Percentiles rank a stretch among this genome's conserved stretches.
phyloP scores from a whole-genome alignment of 2,888 invertebrate species.

The Zaprionus obscuricornis region DNA sequence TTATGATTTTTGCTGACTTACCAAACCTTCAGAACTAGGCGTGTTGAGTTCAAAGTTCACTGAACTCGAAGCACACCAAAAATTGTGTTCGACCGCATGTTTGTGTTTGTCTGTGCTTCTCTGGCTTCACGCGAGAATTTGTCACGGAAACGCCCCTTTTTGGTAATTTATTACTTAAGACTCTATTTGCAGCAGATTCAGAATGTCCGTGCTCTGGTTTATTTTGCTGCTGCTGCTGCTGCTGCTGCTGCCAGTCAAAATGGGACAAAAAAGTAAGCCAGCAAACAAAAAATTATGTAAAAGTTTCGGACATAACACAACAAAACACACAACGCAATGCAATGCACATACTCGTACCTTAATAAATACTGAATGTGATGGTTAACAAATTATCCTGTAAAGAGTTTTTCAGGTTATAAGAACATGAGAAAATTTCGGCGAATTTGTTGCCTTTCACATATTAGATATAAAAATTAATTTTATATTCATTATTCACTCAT shows the following conservation, averaged over 20 bases:
- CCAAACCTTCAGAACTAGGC: conserved; percentile 17
- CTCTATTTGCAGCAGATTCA: conserved; percentile 50
- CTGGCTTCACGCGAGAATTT: conserved; percentile 45
- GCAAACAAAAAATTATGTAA: conserved; percentile 7
- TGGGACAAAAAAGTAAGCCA: too few relatives aligned
- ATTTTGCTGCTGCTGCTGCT: too few relatives aligned
- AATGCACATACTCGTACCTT: not conserved
- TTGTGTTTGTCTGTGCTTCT: conserved; percentile 11
- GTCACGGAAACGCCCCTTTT: conserved; percentile 60
- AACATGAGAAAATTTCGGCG: too few relatives aligned
- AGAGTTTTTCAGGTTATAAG: too few relatives aligned
- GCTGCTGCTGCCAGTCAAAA: conserved; percentile 12
- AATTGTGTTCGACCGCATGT: not conserved
- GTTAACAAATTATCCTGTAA: conserved; percentile 7
- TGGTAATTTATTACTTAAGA: conserved; percentile 68
- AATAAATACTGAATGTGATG: not conserved
- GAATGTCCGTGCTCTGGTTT: conserved; percentile 2
- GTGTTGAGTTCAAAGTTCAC: conserved; percentile 29
- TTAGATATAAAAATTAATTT: too few relatives aligned
- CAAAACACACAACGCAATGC: too few relatives aligned
- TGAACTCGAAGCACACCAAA: conserved; percentile 23
- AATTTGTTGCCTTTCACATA: too few relatives aligned
- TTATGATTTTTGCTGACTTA: not conserved
- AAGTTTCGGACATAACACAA: conserved; percentile 20
- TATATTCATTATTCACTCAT: too few relatives aligned